Conservation (phyloP, 1,140 invertebrate species). For the Pseudomyrmex cubaensis region DNA sequence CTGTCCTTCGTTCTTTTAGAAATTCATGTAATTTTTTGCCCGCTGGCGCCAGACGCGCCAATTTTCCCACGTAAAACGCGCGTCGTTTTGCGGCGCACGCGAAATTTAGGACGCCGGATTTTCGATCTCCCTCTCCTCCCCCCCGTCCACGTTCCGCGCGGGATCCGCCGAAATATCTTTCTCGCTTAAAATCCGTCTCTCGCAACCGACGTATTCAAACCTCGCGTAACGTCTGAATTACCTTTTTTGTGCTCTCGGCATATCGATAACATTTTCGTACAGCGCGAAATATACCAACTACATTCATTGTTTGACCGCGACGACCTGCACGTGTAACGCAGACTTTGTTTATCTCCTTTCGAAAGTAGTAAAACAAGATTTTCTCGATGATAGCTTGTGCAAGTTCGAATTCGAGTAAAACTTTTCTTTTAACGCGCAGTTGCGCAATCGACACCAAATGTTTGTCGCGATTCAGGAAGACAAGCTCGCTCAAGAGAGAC, state of each 20-base stretch:
- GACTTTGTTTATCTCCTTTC: background rate
- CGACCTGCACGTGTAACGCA: background rate
- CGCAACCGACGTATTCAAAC: too few species aligned
- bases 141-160: too few species aligned
- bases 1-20: slow-evolving; percentile 81
- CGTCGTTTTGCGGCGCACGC: slow-evolving; percentile 56
- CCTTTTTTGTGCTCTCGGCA: background rate
- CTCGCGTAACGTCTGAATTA: slow-evolving; percentile 4
- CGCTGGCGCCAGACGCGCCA: slow-evolving; percentile 64
- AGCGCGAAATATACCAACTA: background rate
- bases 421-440: too few species aligned
- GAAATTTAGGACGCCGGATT: slow-evolving; percentile 64
- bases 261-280: slow-evolving; percentile 1
- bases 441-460: background rate
- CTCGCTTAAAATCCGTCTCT: background rate
- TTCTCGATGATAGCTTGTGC: background rate
- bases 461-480: slow-evolving; percentile 5
- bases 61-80: slow-evolving; percentile 73
- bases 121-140: slow-evolving; percentile 7
- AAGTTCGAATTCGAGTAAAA: too few species aligned
- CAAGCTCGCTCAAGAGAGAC: background rate
- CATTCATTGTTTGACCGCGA: background rate
- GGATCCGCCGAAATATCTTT: slow-evolving; percentile 8
- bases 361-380: background rate
- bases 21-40: slow-evolving; percentile 82